These are phyloP conservation scores for Orthosia cruda DNA, from an alignment of 2,888 invertebrate species.

Conservation along the genomic window DNA sequence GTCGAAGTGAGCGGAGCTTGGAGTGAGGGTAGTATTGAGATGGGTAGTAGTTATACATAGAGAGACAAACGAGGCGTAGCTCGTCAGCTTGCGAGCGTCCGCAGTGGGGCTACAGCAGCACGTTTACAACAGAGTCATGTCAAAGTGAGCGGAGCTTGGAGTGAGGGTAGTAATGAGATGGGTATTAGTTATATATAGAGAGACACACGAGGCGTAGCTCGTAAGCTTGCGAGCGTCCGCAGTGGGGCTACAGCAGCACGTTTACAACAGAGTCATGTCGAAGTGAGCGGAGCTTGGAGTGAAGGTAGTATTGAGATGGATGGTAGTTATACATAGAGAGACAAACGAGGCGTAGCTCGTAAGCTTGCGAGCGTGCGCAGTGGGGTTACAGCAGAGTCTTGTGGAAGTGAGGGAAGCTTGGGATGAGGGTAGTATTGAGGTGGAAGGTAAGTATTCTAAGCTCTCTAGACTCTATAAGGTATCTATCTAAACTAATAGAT, in stretches of 20 bases:
- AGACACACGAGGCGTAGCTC: no score
- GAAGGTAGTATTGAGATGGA: not conserved
- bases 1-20: no score
- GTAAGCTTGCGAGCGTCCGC: not conserved
- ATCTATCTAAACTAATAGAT: no score
- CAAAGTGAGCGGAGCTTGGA: conserved; percentile 4
- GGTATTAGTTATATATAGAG: no score
- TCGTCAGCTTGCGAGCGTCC: not conserved
- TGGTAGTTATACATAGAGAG: no score
- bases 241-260: not conserved
- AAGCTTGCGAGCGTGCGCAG: not conserved
- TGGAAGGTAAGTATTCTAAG: no score
- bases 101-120: not conserved
- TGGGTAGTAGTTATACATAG: no score
- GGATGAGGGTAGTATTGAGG: no score
- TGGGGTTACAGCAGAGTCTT: conserved; percentile 3
- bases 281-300: conserved; percentile 5
- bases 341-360: no score
- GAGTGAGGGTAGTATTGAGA: no score
- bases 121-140: conserved; percentile 2
- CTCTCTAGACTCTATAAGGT: no score
- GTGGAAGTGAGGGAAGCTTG: conserved; percentile 16
- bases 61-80: no score
- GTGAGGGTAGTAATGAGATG: not conserved
- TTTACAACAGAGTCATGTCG: conserved; percentile 3